Base-by-base conservation (phyloP, 2,113 vertebrate genomes). In the Stomatorhinus ivindoensis region DNA sequence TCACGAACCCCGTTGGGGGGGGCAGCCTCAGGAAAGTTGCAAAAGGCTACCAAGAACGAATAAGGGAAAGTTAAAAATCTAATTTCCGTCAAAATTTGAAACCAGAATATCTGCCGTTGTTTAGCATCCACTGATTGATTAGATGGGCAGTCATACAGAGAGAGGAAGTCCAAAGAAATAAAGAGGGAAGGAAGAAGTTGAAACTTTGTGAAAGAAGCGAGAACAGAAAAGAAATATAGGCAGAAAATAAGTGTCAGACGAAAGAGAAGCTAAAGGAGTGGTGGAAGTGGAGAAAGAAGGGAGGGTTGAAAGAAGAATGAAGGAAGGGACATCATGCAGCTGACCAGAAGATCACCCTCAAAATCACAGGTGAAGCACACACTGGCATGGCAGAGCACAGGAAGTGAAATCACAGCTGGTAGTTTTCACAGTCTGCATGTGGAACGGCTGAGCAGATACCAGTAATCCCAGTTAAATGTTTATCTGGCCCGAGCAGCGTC, bases 401-500 rank as follows among this genome's bases (percentile, higher is more conserved):
- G 53, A 55, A 35, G 15, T n/a, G n/a, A 53, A 55, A 53, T 55
- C n/a, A 53, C 48, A 53, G 85, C 48, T 53, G 47, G 10, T 19
- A 51, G 46, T 86, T 86, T 86, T 51, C 51, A 27, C 87, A 58
- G 21, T 58, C 86, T 92, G 89, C 58, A 83, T 21, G 76, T 73
- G 47, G 89, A 89, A 91, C 90, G 53, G 86, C 73, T 46, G 82
- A 47, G 47, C 11, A 53, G 27, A 87, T 47, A 44, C 48, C 27
- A 53, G 85, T 87, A 53, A 53, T 53, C 48, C 82, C 89, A 87
- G 90, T 92, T 92, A 88, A 93, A 91, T 89, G 89, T 87, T 84
- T 58, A 88, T 85, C 88, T 87, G 92, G 91, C 87, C 90, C 91
- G 91, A 44, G 90, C 55, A 65, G 53, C 42, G 88, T 82, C 89